Conservation (phyloP, 1,140 invertebrate genomes). For the Ceratosolen fusciceps region DNA sequence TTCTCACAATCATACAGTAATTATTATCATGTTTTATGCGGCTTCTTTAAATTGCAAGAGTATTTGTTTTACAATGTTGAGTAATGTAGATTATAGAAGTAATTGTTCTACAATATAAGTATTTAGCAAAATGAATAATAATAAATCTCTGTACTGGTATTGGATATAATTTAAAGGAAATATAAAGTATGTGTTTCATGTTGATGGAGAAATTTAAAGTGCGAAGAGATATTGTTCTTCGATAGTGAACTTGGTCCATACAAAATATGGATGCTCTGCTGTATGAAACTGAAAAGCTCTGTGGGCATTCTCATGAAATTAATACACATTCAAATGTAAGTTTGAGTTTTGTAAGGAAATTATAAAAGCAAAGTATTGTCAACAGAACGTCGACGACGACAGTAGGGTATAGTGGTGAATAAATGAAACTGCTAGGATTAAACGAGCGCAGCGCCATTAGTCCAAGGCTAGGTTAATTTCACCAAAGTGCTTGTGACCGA, state of each 20-base stretch:
- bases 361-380: background rate
- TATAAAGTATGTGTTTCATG: background rate
- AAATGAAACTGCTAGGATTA: constrained; percentile 9
- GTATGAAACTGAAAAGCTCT: background rate
- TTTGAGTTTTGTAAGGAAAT: background rate
- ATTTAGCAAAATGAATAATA: background rate
- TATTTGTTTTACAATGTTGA: background rate
- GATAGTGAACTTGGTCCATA: background rate
- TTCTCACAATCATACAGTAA: background rate
- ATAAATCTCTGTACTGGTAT: background rate
- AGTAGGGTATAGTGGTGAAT: background rate
- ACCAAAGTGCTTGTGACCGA: background rate
- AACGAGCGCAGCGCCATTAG: background rate
- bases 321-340: background rate
- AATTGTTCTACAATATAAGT: background rate
- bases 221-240: background rate
- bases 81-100: background rate
- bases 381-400: background rate
- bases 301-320: background rate
- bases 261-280: background rate
- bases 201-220: background rate
- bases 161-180: background rate
- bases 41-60: background rate
- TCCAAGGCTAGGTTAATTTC: constrained; percentile 12
- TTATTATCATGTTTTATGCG: background rate